phyloP scores from a whole-genome alignment of 2,888 invertebrate genomes.

The Barypeithes pellucidus region DNA sequence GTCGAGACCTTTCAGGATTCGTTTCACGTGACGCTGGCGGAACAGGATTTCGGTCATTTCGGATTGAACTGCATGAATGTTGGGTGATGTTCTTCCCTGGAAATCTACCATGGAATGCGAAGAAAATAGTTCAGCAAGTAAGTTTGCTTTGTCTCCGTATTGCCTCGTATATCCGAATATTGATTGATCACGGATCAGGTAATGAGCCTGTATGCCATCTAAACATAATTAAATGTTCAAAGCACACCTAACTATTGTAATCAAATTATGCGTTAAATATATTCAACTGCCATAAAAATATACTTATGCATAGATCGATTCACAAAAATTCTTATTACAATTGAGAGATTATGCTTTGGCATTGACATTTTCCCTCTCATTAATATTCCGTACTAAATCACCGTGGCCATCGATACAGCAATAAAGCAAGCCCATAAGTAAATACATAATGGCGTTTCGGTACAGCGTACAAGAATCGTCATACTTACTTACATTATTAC shows the following conservation, averaged over 20 bases:
- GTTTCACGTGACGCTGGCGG: too few species aligned
- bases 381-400: constrained; percentile 56
- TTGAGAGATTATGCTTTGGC: constrained; percentile 56
- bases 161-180: too few species aligned
- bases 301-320: constrained; percentile 53
- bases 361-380: constrained; percentile 54
- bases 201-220: too few species aligned
- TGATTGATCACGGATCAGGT: too few species aligned
- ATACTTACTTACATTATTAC: constrained; percentile 58
- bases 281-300: constrained; percentile 55
- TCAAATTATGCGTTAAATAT: constrained; percentile 57
- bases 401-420: constrained; percentile 14
- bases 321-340: constrained; percentile 51
- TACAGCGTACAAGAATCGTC: constrained; percentile 38
- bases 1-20: too few species aligned
- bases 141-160: too few species aligned
- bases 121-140: too few species aligned
- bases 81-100: too few species aligned
- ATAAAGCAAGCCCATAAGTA: constrained; percentile 25
- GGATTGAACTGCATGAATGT: too few species aligned
- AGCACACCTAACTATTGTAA: constrained; percentile 53
- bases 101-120: too few species aligned
- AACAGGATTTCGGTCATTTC: too few species aligned
- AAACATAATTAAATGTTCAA: too few species aligned
- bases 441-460: constrained; percentile 29